Evolutionary conservation across 2,113 vertebrate species (phyloP).

Genomic region (Cyrtonyx montezumae): DNA sequence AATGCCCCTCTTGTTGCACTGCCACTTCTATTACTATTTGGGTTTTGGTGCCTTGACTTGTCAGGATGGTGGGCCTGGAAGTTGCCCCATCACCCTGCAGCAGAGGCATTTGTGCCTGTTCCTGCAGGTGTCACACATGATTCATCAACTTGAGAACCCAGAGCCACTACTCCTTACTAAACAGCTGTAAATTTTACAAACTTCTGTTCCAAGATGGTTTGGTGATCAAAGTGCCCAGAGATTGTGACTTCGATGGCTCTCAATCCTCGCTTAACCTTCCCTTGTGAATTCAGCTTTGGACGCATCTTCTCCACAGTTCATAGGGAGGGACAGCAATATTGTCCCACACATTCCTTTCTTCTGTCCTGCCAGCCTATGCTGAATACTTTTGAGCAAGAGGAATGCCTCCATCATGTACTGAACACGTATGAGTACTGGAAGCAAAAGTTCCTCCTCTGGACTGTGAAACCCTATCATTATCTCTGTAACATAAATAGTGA

Average conservation of each 20-base stretch:
- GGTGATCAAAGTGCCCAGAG: neutral
- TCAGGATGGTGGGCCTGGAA: fast-evolving
- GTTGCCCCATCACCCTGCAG: fast-evolving
- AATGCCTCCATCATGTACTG: neutral
- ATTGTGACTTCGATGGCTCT: neutral
- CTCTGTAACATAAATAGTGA: constrained; percentile 18
- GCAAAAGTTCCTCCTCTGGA: neutral
- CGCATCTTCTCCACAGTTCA: neutral
- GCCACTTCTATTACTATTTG: neutral
- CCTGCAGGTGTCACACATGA: neutral
- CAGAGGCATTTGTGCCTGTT: neutral
- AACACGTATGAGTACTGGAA: neutral
- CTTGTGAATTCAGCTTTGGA: neutral
- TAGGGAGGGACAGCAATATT: neutral
- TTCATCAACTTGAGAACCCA: neutral
- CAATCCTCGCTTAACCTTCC: fast-evolving
- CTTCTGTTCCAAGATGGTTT: neutral
- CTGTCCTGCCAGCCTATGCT: neutral
- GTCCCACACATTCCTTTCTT: neutral
- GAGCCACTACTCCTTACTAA: neutral
- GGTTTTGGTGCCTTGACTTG: neutral
- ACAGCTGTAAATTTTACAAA: neutral
- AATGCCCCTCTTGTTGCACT: neutral
- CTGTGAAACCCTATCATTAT: neutral
- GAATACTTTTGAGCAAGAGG: neutral